A percentile compares a stretch with the other conserved stretches of the same genome.
Conservation (phyloP, 1,140 invertebrate genomes). For the Drosophila bipectinata region DNA sequence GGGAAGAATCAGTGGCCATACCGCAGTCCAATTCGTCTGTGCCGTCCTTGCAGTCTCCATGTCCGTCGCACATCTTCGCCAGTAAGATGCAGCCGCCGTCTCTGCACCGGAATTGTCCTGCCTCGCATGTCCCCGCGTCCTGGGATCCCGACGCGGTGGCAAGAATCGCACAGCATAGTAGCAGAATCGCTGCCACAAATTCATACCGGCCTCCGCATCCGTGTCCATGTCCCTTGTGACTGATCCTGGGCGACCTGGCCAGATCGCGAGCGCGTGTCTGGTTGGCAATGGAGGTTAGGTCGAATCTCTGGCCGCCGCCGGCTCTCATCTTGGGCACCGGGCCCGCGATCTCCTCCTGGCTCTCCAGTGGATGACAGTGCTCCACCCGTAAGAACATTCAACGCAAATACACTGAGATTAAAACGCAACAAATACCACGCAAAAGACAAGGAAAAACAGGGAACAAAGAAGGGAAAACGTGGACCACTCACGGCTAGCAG, state of each 20-base stretch:
- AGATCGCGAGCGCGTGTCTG: conserved; percentile 22
- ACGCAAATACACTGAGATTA: conserved; percentile 15
- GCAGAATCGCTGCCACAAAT: conserved; percentile 43
- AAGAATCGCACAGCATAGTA: conserved; percentile 63
- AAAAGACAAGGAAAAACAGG: conserved; percentile 7
- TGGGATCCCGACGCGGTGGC: conserved; percentile 66
- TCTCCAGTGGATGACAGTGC: background rate
- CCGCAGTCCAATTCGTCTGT: conserved; percentile 88
- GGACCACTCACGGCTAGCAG: conserved; percentile 1
- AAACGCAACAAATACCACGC: background rate
- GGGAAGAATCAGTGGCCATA: conserved; percentile 68
- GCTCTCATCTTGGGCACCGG: background rate
- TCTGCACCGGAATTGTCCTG: conserved; percentile 84
- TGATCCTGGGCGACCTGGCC: background rate
- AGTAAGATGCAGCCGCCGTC: conserved; percentile 86
- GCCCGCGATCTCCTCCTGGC: conserved; percentile 1
- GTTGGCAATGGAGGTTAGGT: conserved; percentile 24
- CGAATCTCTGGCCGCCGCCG: conserved; percentile 9
- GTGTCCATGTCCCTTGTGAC: background rate
- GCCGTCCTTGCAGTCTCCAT: conserved; percentile 87
- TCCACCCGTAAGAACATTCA: conserved; percentile 16
- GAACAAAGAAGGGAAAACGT: background rate
- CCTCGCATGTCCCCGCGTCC: conserved; percentile 63
- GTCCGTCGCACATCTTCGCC: conserved; percentile 88
- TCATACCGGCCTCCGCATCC: conserved; percentile 19